Percentiles rank a stretch among this genome's conserved stretches.
phyloP scores from a whole-genome alignment of 2,888 invertebrate genomes.

The Melanotus villosus region DNA sequence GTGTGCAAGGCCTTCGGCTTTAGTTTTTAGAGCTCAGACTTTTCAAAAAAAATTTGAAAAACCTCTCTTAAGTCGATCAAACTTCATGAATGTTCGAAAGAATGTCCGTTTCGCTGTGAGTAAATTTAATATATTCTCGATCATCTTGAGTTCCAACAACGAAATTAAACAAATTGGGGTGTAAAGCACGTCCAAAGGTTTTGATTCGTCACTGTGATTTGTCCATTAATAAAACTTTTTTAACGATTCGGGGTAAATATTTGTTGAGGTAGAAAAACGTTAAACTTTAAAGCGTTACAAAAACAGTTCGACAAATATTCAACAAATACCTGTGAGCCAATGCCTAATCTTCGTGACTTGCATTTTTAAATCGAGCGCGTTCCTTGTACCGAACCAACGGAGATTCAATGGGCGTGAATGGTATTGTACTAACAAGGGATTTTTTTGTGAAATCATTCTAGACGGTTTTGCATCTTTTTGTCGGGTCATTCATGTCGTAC shows the following conservation, averaged over 20 bases:
- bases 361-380: constrained; percentile 43
- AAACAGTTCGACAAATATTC: constrained; percentile 39
- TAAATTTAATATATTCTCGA: too few species aligned
- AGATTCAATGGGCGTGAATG: constrained; percentile 45
- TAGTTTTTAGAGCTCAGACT: too few species aligned
- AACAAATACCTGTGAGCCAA: constrained; percentile 42
- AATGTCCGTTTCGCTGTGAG: too few species aligned
- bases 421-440: constrained; percentile 39
- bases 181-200: too few species aligned
- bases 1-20: too few species aligned
- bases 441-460: constrained; percentile 41
- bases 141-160: background rate
- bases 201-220: constrained; percentile 22
- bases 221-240: constrained; percentile 15
- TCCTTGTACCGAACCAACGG: constrained; percentile 27
- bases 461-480: constrained; percentile 33
- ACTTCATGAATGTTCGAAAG: too few species aligned
- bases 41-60: too few species aligned
- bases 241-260: constrained; percentile 31
- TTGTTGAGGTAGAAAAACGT: constrained; percentile 41
- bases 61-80: too few species aligned
- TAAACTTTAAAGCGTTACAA: constrained; percentile 37
- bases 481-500: background rate
- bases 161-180: constrained; percentile 1
- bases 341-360: constrained; percentile 46